Conservation (phyloP, 2,888 invertebrate species). For the Metopia argyrocephala region DNA sequence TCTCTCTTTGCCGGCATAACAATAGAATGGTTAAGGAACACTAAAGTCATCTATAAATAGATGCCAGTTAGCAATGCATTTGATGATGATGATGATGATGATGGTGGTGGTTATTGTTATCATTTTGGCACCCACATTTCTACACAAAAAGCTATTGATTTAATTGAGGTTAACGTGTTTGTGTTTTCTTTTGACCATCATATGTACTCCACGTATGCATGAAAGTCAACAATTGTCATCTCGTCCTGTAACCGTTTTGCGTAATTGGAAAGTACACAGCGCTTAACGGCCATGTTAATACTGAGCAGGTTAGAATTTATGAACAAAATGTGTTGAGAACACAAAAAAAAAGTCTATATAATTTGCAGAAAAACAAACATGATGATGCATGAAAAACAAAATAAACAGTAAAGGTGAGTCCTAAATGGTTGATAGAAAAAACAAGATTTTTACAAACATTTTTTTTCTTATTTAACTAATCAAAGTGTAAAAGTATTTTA, state of each 20-base stretch:
- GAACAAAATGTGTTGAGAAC: conserved; percentile 71
- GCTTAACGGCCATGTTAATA: too few relatives aligned
- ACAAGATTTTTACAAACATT: too few relatives aligned
- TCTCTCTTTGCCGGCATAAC: conserved; percentile 29
- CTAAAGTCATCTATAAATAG: conserved; percentile 28
- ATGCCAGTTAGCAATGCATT: conserved; percentile 4
- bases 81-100: neutral
- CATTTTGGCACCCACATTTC: conserved; percentile 46
- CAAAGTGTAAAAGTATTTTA: too few relatives aligned
- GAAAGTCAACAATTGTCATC: conserved; percentile 16
- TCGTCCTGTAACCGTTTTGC: conserved; percentile 9
- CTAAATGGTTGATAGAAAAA: too few relatives aligned
- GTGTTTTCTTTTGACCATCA: neutral
- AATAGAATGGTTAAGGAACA: conserved; percentile 13
- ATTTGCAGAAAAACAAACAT: neutral
- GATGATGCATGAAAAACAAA: neutral
- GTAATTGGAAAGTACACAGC: conserved; percentile 8
- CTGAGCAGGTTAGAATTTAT: conserved; percentile 73
- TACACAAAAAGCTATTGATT: conserved; percentile 18
- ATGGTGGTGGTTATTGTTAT: conserved; percentile 18
- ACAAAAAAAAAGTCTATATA: too few relatives aligned
- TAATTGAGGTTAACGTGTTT: too few relatives aligned
- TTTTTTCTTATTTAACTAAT: too few relatives aligned
- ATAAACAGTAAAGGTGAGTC: too few relatives aligned
- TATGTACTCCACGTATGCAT: neutral